These are phyloP conservation scores for Styela clava DNA, from an alignment of 23 tunicate genomes.

Conservation along the genomic window DNA sequence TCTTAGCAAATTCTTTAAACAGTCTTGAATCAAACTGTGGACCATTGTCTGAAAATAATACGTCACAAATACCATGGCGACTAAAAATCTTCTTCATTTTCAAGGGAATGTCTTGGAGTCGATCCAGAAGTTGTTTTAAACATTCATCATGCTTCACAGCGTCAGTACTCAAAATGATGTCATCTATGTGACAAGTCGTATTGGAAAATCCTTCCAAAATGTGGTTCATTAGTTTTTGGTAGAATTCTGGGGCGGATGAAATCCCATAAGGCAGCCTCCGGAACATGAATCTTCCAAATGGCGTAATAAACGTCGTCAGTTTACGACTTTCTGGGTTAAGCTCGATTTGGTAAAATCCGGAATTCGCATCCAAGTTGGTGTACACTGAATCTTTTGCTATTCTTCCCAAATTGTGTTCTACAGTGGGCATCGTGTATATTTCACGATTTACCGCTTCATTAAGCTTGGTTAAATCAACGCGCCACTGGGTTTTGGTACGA, in stretches of 20 bases:
- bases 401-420: constrained; percentile 26
- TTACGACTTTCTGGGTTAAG: constrained; percentile 14
- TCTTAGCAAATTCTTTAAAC: too few relatives aligned
- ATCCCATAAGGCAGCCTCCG: constrained; percentile 33
- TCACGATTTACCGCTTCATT: constrained; percentile 32
- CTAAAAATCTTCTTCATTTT: neutral
- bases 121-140: neutral
- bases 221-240: constrained; percentile 28
- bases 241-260: constrained; percentile 39
- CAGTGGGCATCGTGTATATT: constrained; percentile 49
- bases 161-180: constrained; percentile 11
- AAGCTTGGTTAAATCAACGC: constrained; percentile 35
- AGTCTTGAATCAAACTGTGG: too few relatives aligned
- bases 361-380: constrained; percentile 50
- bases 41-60: neutral
- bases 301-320: neutral
- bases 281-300: neutral
- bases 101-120: neutral
- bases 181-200: constrained; percentile 25
- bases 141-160: neutral
- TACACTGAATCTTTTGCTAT: constrained; percentile 22
- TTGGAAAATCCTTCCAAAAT: neutral
- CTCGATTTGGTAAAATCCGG: constrained; percentile 57
- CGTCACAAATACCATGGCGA: neutral
- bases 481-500: constrained; percentile 37